Base-by-base conservation (phyloP, 1,140 invertebrate genomes). In the Forficula auricularia region DNA sequence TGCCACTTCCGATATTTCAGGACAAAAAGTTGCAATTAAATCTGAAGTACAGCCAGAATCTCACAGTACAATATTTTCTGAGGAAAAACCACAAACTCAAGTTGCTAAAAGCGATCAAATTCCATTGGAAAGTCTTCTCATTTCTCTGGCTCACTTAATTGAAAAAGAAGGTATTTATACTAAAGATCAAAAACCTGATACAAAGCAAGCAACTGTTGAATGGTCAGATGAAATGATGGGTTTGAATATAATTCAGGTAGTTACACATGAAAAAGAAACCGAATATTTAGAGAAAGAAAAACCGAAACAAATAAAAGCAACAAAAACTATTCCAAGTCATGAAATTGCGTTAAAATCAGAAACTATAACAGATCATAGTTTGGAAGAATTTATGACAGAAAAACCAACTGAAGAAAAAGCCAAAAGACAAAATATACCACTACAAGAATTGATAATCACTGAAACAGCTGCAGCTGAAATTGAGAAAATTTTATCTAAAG, bases 141-240 rank as follows among this genome's bases (percentile, higher is more conserved):
- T 76, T 4, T 58, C 54, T 32, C 52, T 72, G 48, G 61, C 67
- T 48, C 56, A 70, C 56, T 48, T 60, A 15, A 64, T 58, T 6
- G 71, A 75, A 50, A 74, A 69, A 49, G 73, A 75, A 63, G 57
- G 58, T 36, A 43, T 61, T 45, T 64, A 68, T 46, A 53, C 49
- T 8, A 52, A 52, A 43, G 58, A 66, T 15, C 27, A 57, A 3
- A 56, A 53, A 48, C 68, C 68, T n/a, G 62, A 64, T 31, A 43
- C 44, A 19, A 71, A 72, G 51, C 54, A 50, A 32, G 72, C 67
- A 1, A 56, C 47, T 45, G 36, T 72, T 22, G 62, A 69, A 48
- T 48, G 72, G 12, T 55, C 59, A 8, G 70, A 71, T 49, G 51
- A 60, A 20, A 58, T 57, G 46, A 40, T 53, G 34, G 64, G 66